Base-by-base conservation (phyloP, 2,888 invertebrate species). In the Drosophila macrospina region DNA sequence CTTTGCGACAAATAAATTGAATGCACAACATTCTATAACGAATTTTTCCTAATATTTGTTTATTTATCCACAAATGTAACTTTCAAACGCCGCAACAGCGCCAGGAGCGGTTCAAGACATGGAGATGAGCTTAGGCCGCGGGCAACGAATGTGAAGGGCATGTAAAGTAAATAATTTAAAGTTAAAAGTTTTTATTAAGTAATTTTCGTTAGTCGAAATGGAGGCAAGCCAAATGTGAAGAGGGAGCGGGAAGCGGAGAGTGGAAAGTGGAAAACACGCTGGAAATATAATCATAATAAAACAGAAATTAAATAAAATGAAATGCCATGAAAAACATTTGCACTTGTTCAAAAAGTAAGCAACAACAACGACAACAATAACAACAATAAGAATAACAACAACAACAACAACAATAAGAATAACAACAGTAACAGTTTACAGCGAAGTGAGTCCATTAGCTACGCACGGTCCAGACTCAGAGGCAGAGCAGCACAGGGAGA, bases 251-350 rank as follows among this genome's bases (percentile, higher is more conserved):
- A 51, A n/a, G n/a, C n/a, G n/a, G 10, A 11, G 10, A 6, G 30
- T 6, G 48, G 45, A 15, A 51, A n/a, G n/a, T n/a, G n/a, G n/a
- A n/a, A n/a, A 44, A 44, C 41, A 56, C 50, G 63, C 32, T 60
- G 66, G 59, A 81, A 81, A 84, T 87, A 87, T 77, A 83, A 85
- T 85, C 86, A 85, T 85, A 87, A 85, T 87, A 85, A 85, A 82
- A 87, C 69, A 69, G 77, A 85, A 85, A 85, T 85, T 85, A 85
- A 85, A 85, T 85, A 80, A 85, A 85, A 85, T 71, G 71, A 80
- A 87, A 85, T 84, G 82, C 80, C 74, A 77, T 63, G 78, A 74
- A 84, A 77, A 79, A 62, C 86, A 85, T 86, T 85, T 75, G 74
- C 83, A 85, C 85, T 87, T 86, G 87, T 80, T 85, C 72, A 82